Evolutionary conservation across 2,113 vertebrate species (phyloP).

Genomic region (Zootoca vivipara): DNA sequence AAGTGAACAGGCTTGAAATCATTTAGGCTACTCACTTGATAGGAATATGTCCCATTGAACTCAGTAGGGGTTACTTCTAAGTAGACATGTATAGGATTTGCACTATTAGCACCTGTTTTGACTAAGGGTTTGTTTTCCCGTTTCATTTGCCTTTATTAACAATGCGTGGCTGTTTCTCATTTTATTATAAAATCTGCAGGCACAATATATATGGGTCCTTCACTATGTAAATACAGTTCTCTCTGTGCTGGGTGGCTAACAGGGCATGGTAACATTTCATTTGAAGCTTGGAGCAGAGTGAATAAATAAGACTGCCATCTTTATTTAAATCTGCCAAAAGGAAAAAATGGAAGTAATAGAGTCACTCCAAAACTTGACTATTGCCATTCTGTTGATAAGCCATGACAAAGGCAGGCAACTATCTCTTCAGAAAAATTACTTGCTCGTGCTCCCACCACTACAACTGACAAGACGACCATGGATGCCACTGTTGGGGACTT

Average conservation of each 20-base stretch:
- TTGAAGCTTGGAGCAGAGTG: neutral
- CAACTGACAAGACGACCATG: neutral
- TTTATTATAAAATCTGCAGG: neutral
- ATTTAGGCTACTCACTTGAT: neutral
- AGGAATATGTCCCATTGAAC: neutral
- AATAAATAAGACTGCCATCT: neutral
- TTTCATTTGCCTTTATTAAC: neutral
- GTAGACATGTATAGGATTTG: neutral
- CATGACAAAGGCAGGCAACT: neutral
- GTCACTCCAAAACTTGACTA: neutral
- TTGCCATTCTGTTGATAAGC: neutral
- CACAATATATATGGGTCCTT: neutral
- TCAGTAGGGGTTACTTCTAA: neutral
- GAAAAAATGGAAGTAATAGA: neutral
- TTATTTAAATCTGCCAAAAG: conserved; percentile 26
- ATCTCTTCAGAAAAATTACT: neutral
- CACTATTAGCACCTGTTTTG: neutral
- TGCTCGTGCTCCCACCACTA: neutral
- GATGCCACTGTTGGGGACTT: neutral
- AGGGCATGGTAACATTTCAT: neutral
- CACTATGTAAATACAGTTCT: neutral
- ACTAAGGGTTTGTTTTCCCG: neutral
- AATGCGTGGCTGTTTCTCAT: neutral
- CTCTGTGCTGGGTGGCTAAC: neutral
- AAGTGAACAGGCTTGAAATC: neutral